Evolutionary conservation across 1,140 invertebrate genomes (phyloP), one percentile per base, ranked within the genome.

Genomic region (Pseudomyrmex dendroicus): DNA sequence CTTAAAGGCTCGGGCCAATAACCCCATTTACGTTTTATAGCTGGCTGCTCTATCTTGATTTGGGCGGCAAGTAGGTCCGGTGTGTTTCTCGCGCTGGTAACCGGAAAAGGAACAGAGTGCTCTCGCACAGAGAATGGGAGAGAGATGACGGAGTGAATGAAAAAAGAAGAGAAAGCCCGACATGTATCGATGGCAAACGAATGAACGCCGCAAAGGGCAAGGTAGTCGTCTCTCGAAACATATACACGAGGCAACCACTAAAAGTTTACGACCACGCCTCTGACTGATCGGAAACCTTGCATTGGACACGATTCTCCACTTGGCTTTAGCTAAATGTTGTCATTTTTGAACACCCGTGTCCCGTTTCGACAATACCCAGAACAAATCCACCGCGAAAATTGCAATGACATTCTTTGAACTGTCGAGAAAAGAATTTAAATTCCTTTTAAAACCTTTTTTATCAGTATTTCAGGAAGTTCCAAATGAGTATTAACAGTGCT

Each of bases 261-360:
- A 85, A 50, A 85, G 74, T 73, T 82, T 86, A 86, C 70, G 61
- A 84, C 86, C 84, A 87, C 86, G 73, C 84, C 84, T 17, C 54
- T 70, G 46, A 74, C 50, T 56, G 84, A 86, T 84, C 61, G 59
- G 59, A 76, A 85, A 35, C 35, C 76, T 52, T 80, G 25, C 56
- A 35, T 13, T 63, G 77, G 86, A 89, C 84, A 89, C 89, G 89
- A 89, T 87, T 86, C 77, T 87, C 84, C 86, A 90, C 84, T 85
- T 84, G 84, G 77, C 48, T 61, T 70, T 48, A 83, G n/a, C 17
- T 44, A 57, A 67, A 35, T 77, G 73, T 66, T 48, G 25, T 77
- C 73, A 66, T n/a, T 57, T 52, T 13, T 3, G 57, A n/a, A 84
- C 25, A 44, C 54, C 48, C 50, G 35, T 64, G 50, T 35, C 5